Evolutionary conservation across 2,113 vertebrate genomes (phyloP).

Genomic region (Leucosticte australis): DNA sequence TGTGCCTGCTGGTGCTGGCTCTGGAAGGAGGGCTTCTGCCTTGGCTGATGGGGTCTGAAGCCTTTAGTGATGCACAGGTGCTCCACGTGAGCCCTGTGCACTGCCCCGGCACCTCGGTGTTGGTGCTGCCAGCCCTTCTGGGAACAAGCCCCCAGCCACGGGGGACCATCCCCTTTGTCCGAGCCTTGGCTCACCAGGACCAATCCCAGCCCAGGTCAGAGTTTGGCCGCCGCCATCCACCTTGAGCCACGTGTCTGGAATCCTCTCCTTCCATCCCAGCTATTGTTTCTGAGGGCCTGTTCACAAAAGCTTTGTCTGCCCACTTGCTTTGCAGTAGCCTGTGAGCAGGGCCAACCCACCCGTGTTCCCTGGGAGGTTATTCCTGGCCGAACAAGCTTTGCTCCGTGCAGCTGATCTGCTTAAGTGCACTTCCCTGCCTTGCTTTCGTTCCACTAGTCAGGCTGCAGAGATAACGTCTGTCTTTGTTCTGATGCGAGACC

Average conservation of each 20-base stretch:
- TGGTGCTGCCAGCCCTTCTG: no score
- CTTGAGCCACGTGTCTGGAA: neutral
- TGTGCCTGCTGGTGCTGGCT: neutral
- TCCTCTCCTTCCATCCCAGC: neutral
- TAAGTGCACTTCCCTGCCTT: neutral
- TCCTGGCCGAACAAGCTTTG: neutral
- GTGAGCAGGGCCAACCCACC: neutral
- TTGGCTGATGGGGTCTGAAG: accelerated
- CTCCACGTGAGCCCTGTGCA: accelerated
- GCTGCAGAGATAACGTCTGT: neutral
- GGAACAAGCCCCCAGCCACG: accelerated
- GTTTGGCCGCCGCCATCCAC: neutral
- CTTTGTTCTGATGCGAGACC: conserved; percentile 65
- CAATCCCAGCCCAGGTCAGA: neutral
- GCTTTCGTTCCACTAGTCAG: neutral
- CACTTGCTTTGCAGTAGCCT: neutral
- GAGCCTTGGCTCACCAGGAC: neutral
- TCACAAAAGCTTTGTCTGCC: neutral
- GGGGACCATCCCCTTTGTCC: neutral
- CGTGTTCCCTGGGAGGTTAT: neutral
- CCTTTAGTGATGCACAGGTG: accelerated
- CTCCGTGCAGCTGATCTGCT: neutral
- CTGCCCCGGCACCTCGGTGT: accelerated
- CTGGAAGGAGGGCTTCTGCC: neutral
- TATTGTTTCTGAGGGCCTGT: neutral